Evolutionary conservation across 2,888 invertebrate genomes (phyloP).

Genomic region (Agapostemon virescens): DNA sequence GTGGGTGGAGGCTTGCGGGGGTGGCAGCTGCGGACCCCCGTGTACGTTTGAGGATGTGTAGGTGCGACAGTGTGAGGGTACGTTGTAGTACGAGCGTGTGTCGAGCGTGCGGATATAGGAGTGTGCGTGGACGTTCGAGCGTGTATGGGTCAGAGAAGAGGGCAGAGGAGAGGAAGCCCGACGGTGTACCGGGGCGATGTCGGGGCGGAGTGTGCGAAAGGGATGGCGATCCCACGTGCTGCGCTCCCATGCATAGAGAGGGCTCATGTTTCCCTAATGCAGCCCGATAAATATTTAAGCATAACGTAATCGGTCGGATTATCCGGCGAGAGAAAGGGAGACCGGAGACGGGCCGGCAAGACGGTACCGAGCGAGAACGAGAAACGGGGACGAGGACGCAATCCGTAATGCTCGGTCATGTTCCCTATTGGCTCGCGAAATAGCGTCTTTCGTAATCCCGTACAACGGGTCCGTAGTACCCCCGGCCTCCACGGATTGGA

Average conservation of each 20-base stretch:
- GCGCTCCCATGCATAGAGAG: conserved; percentile 78
- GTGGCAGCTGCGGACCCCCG: conserved; percentile 2
- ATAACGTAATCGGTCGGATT: conserved; percentile 79
- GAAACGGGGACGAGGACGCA: conserved; percentile 51
- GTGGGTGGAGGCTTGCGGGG: conserved; percentile 17
- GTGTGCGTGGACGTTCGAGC: conserved; percentile 13
- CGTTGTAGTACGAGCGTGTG: neutral
- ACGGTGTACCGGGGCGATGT: conserved; percentile 51
- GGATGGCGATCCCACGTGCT: conserved; percentile 77
- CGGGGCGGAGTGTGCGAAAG: conserved; percentile 62
- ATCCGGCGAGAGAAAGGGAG: conserved; percentile 64
- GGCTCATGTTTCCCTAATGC: conserved; percentile 79
- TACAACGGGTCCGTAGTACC: conserved; percentile 58
- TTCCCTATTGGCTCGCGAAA: conserved; percentile 69
- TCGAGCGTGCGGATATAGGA: neutral
- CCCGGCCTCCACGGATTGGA: conserved; percentile 62
- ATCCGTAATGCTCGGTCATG: conserved; percentile 68
- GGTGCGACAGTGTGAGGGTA: conserved; percentile 21
- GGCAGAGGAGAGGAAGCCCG: conserved; percentile 42
- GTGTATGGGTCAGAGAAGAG: conserved; percentile 34
- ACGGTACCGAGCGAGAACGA: conserved; percentile 24
- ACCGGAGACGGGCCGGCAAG: conserved; percentile 45
- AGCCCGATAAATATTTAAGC: conserved; percentile 79
- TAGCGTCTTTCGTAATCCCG: conserved; percentile 76
- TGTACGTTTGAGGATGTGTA: neutral